Base-by-base conservation (phyloP, 2,888 invertebrate species). In the Agapostemon virescens region DNA sequence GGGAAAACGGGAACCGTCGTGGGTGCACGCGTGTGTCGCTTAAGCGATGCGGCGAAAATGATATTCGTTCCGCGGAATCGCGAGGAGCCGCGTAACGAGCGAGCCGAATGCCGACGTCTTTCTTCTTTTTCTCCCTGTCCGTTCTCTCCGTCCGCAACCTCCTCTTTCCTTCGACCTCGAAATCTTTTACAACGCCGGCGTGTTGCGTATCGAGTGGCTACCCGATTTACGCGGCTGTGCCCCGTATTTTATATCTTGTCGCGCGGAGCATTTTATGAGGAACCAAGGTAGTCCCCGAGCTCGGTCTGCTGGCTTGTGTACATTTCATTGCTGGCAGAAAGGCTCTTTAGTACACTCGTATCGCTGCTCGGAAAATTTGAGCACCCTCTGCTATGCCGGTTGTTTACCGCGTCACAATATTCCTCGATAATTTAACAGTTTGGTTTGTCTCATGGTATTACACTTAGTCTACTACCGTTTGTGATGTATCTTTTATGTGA, bases 11-110 rank as follows among this genome's bases (percentile, higher is more conserved):
- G 58, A 58, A 30, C 58, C 49, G 49, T 30, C 6, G 33, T 77
- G 71, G 69, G 69, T 30, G 42, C 55, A 26, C 58, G 30, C 38
- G 66, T 69, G 55, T 69, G 40, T 36, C 49, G 64, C 40, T 64
- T 64, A 38, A 64, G n/a, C 40, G 30, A 23, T 67, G 52, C 74
- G 52, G 63, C 69, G 77, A 64, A 58, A 77, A 68, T 74, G 77
- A 74, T 77, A 77, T 77, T 77, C 69, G 77, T 77, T 77, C 77
- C 77, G 69, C 66, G 30, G 75, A 78, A 78, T 69, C 55, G 75
- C 69, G 69, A 42, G 49, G 69, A 33, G 67, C 42, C 42, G 69
- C 75, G 64, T 78, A 78, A 78, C 69, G 78, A 69, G 75, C 42
- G 69, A 42, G 64, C 75, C 26, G 69, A 55, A 78, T 75, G n/a